phyloP scores from a whole-genome alignment of 1,140 invertebrate genomes.

The Drosophila melanica region DNA sequence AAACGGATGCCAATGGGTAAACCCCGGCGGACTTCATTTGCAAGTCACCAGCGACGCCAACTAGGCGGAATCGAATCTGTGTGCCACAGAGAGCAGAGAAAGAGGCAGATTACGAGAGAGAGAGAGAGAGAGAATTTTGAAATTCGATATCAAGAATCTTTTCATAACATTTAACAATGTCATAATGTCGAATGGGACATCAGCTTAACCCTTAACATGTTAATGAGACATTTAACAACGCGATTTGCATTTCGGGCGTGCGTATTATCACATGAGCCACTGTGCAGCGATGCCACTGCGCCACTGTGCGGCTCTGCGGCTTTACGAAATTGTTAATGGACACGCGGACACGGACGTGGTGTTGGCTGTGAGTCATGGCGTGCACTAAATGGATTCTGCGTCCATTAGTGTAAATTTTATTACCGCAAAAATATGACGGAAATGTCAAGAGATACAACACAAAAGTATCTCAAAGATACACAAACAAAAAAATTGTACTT shows the following conservation, averaged over 20 bases:
- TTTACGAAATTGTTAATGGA: constrained; percentile 36
- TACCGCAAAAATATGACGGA: constrained; percentile 46
- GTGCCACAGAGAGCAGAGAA: not conserved
- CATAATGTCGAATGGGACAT: constrained; percentile 54
- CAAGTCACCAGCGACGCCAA: constrained; percentile 61
- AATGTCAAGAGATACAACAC: constrained; percentile 12
- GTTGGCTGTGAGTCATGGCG: constrained; percentile 37
- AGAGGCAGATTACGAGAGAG: not conserved
- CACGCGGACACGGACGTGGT: not conserved
- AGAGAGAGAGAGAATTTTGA: not conserved
- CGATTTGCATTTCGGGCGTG: constrained; percentile 47
- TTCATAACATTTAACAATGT: constrained; percentile 83
- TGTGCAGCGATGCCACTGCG: constrained; percentile 14
- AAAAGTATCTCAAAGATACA: constrained; percentile 40
- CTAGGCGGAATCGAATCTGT: constrained; percentile 44
- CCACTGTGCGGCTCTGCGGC: constrained; percentile 32
- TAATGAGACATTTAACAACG: constrained; percentile 57
- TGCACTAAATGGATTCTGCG: constrained; percentile 55
- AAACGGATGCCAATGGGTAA: constrained; percentile 75
- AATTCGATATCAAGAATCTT: constrained; percentile 31
- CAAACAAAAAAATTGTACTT: constrained; percentile 33
- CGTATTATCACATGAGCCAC: constrained; percentile 37
- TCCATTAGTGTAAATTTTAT: constrained; percentile 77
- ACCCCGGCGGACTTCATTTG: constrained; percentile 66
- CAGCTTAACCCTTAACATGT: constrained; percentile 64